These are phyloP conservation scores for Coregonus suidteri DNA, from an alignment of 2,797 vertebrate species.

Conservation along the genomic window DNA sequence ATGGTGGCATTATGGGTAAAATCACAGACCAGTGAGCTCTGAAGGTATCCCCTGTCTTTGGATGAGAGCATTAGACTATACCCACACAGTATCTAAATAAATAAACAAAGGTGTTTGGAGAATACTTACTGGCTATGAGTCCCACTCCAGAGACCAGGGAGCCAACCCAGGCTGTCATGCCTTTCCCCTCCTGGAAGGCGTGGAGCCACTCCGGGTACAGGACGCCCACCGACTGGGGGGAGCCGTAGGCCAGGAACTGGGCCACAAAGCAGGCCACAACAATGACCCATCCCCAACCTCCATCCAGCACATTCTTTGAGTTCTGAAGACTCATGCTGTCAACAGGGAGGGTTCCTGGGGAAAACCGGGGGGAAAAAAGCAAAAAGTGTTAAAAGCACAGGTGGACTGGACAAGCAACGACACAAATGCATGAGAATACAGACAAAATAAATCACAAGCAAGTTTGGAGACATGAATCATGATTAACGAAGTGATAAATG, in stretches of 20 bases:
- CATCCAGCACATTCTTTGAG: constrained; percentile 71
- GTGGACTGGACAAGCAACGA: constrained; percentile 48
- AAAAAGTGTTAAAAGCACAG: not conserved
- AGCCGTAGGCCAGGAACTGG: constrained; percentile 84
- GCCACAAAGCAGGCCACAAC: constrained; percentile 80
- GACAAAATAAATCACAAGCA: not conserved
- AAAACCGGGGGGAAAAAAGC: constrained; percentile 18
- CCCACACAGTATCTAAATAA: too few species aligned
- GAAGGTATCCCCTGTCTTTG: too few species aligned
- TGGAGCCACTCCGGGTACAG: constrained; percentile 85
- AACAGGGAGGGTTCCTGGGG: constrained; percentile 45
- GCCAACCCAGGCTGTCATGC: constrained; percentile 87
- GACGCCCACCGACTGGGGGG: constrained; percentile 84
- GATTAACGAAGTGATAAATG: not conserved
- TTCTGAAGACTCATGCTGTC: constrained; percentile 72
- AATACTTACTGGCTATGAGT: constrained; percentile 86
- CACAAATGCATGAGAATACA: constrained; percentile 14
- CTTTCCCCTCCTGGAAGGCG: constrained; percentile 84
- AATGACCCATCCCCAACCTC: constrained; percentile 88
- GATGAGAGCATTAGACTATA: too few species aligned
- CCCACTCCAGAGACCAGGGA: constrained; percentile 86
- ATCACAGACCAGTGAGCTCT: not conserved
- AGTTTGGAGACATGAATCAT: not conserved
- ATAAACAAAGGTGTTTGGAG: too few species aligned
- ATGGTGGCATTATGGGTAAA: not conserved